These are phyloP conservation scores for Labia minor DNA, from an alignment of 2,888 invertebrate species.

Conservation along the genomic window DNA sequence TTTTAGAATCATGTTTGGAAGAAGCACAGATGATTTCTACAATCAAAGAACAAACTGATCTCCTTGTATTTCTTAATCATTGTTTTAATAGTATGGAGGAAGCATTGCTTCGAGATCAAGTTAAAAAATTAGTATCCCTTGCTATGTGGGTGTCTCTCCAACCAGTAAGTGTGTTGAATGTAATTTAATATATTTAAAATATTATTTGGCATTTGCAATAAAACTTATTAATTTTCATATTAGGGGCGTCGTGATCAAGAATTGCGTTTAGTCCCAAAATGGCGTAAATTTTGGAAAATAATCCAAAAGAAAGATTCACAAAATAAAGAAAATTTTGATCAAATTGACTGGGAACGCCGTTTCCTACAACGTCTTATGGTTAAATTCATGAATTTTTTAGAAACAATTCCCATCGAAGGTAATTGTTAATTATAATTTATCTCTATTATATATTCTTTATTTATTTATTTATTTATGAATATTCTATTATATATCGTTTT, in stretches of 20 bases:
- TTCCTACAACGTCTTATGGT: conserved; percentile 78
- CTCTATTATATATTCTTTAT: background rate
- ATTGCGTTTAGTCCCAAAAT: conserved; percentile 73
- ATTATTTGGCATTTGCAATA: background rate
- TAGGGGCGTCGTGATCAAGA: conserved; percentile 73
- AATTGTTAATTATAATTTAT: conserved; percentile 34
- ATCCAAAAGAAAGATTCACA: conserved; percentile 82
- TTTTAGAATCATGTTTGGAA: conserved; percentile 61
- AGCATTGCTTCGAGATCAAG: conserved; percentile 81
- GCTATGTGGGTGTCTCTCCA: conserved; percentile 89
- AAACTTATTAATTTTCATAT: conserved; percentile 17
- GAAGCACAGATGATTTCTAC: conserved; percentile 43
- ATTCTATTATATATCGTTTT: conserved; percentile 20
- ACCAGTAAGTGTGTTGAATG: conserved; percentile 42
- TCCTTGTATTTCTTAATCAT: conserved; percentile 87
- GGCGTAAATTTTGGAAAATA: conserved; percentile 84
- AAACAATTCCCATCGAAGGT: conserved; percentile 56
- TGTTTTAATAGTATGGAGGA: conserved; percentile 98
- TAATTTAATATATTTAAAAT: conserved; percentile 9
- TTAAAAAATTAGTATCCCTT: conserved; percentile 79
- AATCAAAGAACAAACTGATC: conserved; percentile 64
- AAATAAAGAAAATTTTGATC: conserved; percentile 54
- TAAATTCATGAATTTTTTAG: conserved; percentile 73
- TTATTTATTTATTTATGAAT: background rate
- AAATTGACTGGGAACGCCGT: conserved; percentile 70